Percentiles rank a stretch among this genome's conserved stretches.
phyloP scores from a whole-genome alignment of 2,797 vertebrate species.

The Rhinogobio ventralis region DNA sequence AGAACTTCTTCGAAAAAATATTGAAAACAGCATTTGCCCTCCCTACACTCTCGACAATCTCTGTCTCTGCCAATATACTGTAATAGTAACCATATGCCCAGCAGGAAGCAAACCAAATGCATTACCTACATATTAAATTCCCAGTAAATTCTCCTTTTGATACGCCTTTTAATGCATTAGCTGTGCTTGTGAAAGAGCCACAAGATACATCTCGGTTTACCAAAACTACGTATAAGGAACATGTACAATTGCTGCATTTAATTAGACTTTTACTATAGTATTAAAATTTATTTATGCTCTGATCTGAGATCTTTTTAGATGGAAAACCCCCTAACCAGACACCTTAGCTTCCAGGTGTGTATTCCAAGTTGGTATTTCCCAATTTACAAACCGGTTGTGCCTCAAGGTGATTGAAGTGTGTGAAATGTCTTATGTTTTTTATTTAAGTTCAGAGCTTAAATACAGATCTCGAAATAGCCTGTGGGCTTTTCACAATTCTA shows the following conservation, averaged over 20 bases:
- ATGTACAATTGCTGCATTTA: constrained; percentile 41
- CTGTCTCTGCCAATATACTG: constrained; percentile 40
- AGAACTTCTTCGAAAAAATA: constrained; percentile 48
- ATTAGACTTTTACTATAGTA: constrained; percentile 14
- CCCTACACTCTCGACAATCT: constrained; percentile 40
- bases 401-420: neutral
- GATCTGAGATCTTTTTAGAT: constrained; percentile 17
- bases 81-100: constrained; percentile 62
- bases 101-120: constrained; percentile 51
- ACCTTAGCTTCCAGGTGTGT: neutral
- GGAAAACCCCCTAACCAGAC: constrained; percentile 22
- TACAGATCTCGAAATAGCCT: neutral
- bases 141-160: constrained; percentile 60
- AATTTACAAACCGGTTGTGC: constrained; percentile 11
- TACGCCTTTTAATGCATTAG: constrained; percentile 59
- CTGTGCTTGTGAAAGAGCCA: constrained; percentile 52
- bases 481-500: neutral
- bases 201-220: constrained; percentile 51
- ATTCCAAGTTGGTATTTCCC: neutral
- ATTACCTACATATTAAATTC: constrained; percentile 61
- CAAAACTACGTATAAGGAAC: constrained; percentile 24
- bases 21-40: constrained; percentile 53
- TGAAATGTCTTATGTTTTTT: neutral
- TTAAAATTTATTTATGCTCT: constrained; percentile 30
- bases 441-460: neutral